Base-by-base conservation (phyloP, 2,113 vertebrate species). In the Benitochromis conjunctus region DNA sequence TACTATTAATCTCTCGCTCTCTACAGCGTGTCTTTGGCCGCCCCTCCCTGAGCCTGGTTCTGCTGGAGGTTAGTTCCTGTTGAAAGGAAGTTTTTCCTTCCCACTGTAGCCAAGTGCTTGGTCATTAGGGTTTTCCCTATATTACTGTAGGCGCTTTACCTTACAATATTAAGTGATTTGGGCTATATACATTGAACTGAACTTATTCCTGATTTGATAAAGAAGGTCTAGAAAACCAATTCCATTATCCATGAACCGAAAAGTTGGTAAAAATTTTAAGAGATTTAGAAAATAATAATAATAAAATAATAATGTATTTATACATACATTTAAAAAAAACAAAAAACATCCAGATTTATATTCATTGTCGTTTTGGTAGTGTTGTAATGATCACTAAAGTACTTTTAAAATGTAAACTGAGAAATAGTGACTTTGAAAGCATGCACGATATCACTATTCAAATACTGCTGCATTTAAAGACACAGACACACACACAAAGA, bases 11-110 rank as follows among this genome's bases (percentile, higher is more conserved):
- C 29, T 62, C 16, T 62, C 29, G 29, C 58, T 62, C 58, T 19
- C 29, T 11, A 34, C 0, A 6, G 31, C 16, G 1, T 38, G 36
- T 36, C 31, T 62, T 62, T 62, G 58, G 16, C 29, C 0, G 1
- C 58, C 29, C 16, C 1, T 62, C 16, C 58, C 29, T 5, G 29
- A 34, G 16, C 16, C 58, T 62, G 58, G 58, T 34, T 34, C 58
- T 34, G 58, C 58, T 62, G 14, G 29, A 60, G 5, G 57, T 4
- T 34, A 3, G 26, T 60, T 60, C 29, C 57, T 34, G 57, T 19
- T 60, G 58, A 34, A 62, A 62, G 29, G 29, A 34, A 1, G 9
- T 19, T 62, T 62, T 34, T 62, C 16, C 58, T 34, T 62, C 58
- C 5, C 29, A 34, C 16, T 4, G 29, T 62, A 34, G 29, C 58